Conservation (phyloP, 2,888 invertebrate genomes). For the Thyatira batis region DNA sequence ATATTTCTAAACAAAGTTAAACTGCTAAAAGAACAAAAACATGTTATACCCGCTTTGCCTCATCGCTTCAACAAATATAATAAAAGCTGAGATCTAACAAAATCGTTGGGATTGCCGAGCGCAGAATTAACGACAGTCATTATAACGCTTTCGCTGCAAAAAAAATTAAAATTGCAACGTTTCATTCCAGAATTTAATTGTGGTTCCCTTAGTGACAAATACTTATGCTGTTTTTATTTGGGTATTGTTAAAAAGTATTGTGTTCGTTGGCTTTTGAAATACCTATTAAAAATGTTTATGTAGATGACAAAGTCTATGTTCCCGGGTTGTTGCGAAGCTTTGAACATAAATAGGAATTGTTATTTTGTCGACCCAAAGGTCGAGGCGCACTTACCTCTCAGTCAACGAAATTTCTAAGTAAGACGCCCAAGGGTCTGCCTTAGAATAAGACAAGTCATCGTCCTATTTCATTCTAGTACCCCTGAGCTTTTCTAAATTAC, state of each 20-base stretch:
- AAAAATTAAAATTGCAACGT: slow-evolving; percentile 50
- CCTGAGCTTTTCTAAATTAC: background rate
- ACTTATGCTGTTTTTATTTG: slow-evolving; percentile 6
- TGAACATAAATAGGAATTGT: slow-evolving; percentile 21
- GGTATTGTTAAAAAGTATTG: background rate
- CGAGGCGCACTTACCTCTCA: slow-evolving; percentile 5
- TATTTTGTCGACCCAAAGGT: slow-evolving; percentile 16
- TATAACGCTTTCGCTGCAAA: slow-evolving; percentile 43
- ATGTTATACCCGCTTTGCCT: slow-evolving; percentile 35
- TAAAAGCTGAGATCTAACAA: slow-evolving; percentile 44
- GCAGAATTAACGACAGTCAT: slow-evolving; percentile 52
- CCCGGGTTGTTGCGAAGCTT: slow-evolving; percentile 6
- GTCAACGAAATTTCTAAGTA: background rate
- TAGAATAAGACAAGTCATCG: background rate
- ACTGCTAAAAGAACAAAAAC: slow-evolving; percentile 16
- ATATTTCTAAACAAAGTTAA: background rate
- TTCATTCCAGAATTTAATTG: slow-evolving; percentile 26
- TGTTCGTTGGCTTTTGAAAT: slow-evolving; percentile 8
- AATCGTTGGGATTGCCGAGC: slow-evolving; percentile 47
- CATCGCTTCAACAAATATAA: slow-evolving; percentile 33
- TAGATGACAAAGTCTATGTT: background rate
- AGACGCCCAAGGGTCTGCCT: background rate
- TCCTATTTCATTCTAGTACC: background rate
- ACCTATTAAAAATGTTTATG: slow-evolving; percentile 15
- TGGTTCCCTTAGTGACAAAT: slow-evolving; percentile 19